Percentiles rank a stretch among this genome's conserved stretches.
Conservation (phyloP, 2,797 vertebrate genomes). For the Nyctalus aviator region DNA sequence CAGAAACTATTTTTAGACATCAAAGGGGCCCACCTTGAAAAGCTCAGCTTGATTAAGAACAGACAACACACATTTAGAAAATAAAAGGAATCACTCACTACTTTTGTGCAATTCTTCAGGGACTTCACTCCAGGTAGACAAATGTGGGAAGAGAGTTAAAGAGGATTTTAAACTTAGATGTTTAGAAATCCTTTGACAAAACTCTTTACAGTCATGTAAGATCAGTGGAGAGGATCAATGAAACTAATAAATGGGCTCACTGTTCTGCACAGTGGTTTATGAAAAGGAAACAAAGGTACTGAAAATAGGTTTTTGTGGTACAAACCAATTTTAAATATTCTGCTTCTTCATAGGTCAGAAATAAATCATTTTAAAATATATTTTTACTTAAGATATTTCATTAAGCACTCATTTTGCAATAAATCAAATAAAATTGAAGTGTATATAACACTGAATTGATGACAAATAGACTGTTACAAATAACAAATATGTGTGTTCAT, state of each 20-base stretch:
- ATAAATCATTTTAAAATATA: not conserved
- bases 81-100: conserved; percentile 66
- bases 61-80: conserved; percentile 76
- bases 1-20: conserved; percentile 85
- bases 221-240: conserved; percentile 65
- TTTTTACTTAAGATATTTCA: not conserved
- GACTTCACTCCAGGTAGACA: conserved; percentile 73
- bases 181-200: conserved; percentile 72
- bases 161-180: conserved; percentile 75
- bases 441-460: not conserved
- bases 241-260: conserved; percentile 67
- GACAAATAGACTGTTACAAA: not conserved
- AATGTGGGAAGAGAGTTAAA: conserved; percentile 74
- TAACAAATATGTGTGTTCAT: not conserved
- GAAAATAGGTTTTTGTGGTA: conserved; percentile 64
- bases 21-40: conserved; percentile 83
- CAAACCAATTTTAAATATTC: conserved; percentile 49
- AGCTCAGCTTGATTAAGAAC: conserved; percentile 83
- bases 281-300: conserved; percentile 73
- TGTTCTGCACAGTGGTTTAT: conserved; percentile 67
- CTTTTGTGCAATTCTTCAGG: conserved; percentile 74
- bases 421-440: conserved; percentile 2
- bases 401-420: not conserved
- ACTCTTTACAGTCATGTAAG: conserved; percentile 74
- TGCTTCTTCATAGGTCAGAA: conserved; percentile 12